Evolutionary conservation across 2,888 invertebrate species (phyloP).

Genomic region (Lycophotia porphyrea): DNA sequence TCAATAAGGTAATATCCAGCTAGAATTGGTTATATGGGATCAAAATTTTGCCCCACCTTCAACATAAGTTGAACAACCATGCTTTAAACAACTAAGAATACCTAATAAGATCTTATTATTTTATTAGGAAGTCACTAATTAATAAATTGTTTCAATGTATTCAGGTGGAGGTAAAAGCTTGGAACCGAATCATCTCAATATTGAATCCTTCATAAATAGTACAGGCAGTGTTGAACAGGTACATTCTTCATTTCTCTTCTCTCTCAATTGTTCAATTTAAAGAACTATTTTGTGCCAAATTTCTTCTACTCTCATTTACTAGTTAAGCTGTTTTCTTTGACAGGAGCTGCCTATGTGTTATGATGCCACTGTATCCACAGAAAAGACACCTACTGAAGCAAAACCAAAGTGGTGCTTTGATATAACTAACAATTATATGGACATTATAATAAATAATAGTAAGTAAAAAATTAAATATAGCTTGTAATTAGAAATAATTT

Average conservation of each 20-base stretch:
- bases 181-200: conserved; percentile 72
- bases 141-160: conserved; percentile 33
- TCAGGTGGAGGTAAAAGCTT: conserved; percentile 70
- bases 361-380: conserved; percentile 37
- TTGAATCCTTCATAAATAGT: conserved; percentile 80
- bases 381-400: conserved; percentile 52
- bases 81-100: neutral
- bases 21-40: too few relatives aligned
- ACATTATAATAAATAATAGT: conserved; percentile 75
- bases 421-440: conserved; percentile 72
- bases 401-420: conserved; percentile 77
- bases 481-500: neutral
- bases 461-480: conserved; percentile 63
- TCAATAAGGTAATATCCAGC: too few relatives aligned
- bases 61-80: too few relatives aligned
- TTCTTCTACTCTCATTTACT: neutral
- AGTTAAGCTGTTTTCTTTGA: conserved; percentile 28
- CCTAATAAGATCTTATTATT: neutral
- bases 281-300: conserved; percentile 10
- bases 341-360: conserved; percentile 55
- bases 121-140: neutral
- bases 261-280: neutral
- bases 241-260: conserved; percentile 10
- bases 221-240: conserved; percentile 71
- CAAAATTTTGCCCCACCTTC: too few relatives aligned